Conservation (phyloP, 1,140 invertebrate genomes). For the Grapholita molesta region DNA sequence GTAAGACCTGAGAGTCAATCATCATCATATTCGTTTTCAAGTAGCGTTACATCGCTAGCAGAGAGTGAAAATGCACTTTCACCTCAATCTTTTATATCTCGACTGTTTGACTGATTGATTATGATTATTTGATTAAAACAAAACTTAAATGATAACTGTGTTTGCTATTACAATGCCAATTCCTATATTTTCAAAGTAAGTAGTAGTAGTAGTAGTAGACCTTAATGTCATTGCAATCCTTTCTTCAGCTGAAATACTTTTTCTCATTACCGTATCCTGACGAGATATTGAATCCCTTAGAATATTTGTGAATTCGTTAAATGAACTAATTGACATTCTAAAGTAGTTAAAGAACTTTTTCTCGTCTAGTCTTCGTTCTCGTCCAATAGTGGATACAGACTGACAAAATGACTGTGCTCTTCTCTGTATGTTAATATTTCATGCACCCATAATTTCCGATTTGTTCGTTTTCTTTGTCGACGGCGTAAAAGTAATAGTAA, state of each 20-base stretch:
- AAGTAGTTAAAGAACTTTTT: conserved; percentile 25
- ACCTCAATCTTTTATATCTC: neutral
- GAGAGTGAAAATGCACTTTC: no score
- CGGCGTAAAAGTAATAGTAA: no score
- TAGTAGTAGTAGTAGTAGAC: conserved; percentile 5
- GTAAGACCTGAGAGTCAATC: no score
- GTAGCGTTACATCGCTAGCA: no score
- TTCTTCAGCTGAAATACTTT: conserved; percentile 24
- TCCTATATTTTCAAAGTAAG: neutral
- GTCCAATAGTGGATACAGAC: no score
- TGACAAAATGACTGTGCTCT: no score
- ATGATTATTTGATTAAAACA: neutral
- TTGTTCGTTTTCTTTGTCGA: no score
- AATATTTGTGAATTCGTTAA: conserved; percentile 21
- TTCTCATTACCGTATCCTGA: conserved; percentile 23
- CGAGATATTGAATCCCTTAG: conserved; percentile 18
- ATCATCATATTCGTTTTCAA: no score
- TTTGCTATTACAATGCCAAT: neutral
- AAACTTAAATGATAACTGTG: no score
- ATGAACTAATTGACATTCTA: conserved; percentile 24
- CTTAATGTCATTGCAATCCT: conserved; percentile 25
- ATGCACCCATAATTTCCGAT: no score
- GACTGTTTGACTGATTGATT: neutral
- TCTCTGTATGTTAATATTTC: no score
- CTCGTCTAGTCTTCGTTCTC: neutral